Evolutionary conservation across 2,888 invertebrate species (phyloP).

Genomic region (Erebia ligea): DNA sequence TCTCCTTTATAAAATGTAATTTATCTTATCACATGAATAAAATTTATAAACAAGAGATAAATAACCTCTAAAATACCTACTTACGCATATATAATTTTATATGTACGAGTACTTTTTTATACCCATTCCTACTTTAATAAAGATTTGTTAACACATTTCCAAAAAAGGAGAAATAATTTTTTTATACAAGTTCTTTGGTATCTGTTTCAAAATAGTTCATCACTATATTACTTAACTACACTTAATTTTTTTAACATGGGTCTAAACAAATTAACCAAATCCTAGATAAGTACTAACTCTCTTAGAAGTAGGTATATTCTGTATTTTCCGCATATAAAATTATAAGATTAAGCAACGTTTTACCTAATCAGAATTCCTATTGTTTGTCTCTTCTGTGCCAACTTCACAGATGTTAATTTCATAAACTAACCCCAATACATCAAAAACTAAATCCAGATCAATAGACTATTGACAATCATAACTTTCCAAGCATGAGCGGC

Average conservation of each 20-base stretch:
- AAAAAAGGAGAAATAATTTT: too few species aligned
- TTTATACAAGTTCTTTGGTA: too few species aligned
- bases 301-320: too few species aligned
- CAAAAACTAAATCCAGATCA: background rate
- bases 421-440: background rate
- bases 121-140: too few species aligned
- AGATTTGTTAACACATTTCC: too few species aligned
- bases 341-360: background rate
- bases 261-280: too few species aligned
- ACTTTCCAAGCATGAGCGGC: conserved; percentile 88
- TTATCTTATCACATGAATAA: conserved; percentile 21
- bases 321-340: too few species aligned
- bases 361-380: background rate
- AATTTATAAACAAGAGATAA: conserved; percentile 10
- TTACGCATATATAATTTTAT: background rate
- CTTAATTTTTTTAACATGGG: too few species aligned
- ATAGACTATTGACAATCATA: conserved; percentile 54
- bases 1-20: background rate
- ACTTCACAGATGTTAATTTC: background rate
- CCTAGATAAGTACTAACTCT: too few species aligned
- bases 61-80: background rate
- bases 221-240: too few species aligned
- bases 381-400: background rate
- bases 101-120: too few species aligned
- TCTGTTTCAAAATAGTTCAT: too few species aligned